Evolutionary conservation across 1,140 invertebrate genomes (phyloP), one percentile per base, ranked within the genome.

Genomic region (Hylaeus anthracinus): DNA sequence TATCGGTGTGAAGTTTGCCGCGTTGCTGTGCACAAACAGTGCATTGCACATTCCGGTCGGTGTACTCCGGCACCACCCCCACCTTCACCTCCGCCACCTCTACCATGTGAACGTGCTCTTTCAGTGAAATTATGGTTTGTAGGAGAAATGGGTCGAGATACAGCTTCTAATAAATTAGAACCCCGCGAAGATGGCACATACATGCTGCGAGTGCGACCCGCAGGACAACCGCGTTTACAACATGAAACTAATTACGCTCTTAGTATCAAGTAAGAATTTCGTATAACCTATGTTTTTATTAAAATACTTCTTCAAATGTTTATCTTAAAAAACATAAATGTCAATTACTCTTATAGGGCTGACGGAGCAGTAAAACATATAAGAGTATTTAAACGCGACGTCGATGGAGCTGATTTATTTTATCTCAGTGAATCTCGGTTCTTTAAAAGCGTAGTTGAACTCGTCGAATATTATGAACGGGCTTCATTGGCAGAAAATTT

Each of bases 401-500:
- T 93, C 45, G 94, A 95, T 58, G 94, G 94, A 41, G 92, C 94
- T 12, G 92, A 94, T 79, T 94, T 95, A 61, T 95, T 96, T 92
- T 99, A 96, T 92, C 93, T 99, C 37, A 98, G 97, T 15, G 96
- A 98, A 90, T 97, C 97, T n/a, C 95, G 97, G 69, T 98, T 97
- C 91, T 99, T 99, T 90, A 96, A 97, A 88, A 97, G 96, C 88
- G 95, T 98, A 72, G 96, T 97, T 86, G 98, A 98, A 91, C 94
- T 99, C 43, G 96, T 99, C 65, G 96, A 96, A 61, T 98, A 97
- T 93, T 99, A 99, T 92, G 97, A 98, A 92, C 95, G 96, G 67
- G 97, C 96, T 77, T 98, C 97, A 90, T 94, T 99, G 67, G 95
- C 96, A 2, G 98, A 99, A 94, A 98, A 98, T 92, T 99, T 99